Conservation (phyloP, 2,797 vertebrate genomes). For the Craterocephalus amniculus region DNA sequence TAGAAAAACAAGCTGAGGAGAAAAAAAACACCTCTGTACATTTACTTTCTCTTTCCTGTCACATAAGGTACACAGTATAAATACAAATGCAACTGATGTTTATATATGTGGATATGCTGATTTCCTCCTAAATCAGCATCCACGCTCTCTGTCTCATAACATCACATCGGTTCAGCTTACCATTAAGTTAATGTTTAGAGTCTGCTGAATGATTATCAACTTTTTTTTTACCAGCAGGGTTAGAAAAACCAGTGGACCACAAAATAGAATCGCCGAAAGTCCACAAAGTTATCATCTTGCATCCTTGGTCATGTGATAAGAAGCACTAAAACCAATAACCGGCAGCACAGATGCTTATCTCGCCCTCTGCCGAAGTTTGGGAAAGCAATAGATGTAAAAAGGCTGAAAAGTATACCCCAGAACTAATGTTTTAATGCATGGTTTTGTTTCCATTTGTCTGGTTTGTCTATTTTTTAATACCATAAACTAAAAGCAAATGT, state of each 20-base stretch:
- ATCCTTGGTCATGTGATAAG: slow-evolving; percentile 68
- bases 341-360: slow-evolving; percentile 51
- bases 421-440: slow-evolving; percentile 5
- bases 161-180: slow-evolving; percentile 64
- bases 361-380: slow-evolving; percentile 45
- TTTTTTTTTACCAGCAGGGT: slow-evolving; percentile 73
- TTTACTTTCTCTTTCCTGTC: slow-evolving; percentile 6
- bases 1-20: slow-evolving; percentile 67
- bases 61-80: neutral
- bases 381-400: slow-evolving; percentile 32
- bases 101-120: slow-evolving; percentile 22
- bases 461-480: neutral
- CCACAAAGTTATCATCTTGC: slow-evolving; percentile 67
- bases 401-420: neutral
- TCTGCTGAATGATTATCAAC: slow-evolving; percentile 74
- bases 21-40: slow-evolving; percentile 63
- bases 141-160: slow-evolving; percentile 47
- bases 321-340: slow-evolving; percentile 62
- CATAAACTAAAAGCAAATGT: slow-evolving; percentile 7
- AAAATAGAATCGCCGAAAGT: slow-evolving; percentile 76
- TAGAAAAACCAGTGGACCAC: slow-evolving; percentile 69
- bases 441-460: neutral
- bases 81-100: neutral
- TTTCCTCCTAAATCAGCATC: slow-evolving; percentile 51
- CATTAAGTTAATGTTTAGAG: slow-evolving; percentile 75